These are phyloP conservation scores for Cirrhinus molitorella DNA, from an alignment of 2,797 vertebrate species.

Conservation along the genomic window DNA sequence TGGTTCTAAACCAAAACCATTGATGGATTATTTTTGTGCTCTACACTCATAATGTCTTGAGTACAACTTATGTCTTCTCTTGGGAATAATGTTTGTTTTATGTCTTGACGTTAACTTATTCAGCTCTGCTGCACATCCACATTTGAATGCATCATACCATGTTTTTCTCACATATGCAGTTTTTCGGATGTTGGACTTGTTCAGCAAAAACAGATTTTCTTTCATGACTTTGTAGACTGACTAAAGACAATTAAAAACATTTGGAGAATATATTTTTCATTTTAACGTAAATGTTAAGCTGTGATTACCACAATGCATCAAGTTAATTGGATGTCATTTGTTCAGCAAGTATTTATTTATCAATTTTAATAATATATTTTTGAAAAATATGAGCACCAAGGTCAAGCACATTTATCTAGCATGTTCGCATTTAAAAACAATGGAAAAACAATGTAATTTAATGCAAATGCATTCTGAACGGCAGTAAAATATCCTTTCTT, in stretches of 20 bases:
- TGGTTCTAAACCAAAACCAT: neutral
- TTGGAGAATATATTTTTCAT: neutral
- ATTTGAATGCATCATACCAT: neutral
- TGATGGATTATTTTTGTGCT: neutral
- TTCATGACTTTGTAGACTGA: neutral
- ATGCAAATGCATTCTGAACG: neutral
- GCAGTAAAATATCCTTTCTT: neutral
- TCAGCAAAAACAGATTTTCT: neutral
- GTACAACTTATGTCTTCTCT: neutral
- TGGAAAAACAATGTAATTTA: neutral
- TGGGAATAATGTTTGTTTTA: neutral
- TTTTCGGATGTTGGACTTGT: neutral
- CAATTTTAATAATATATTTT: neutral
- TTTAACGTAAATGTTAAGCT: neutral
- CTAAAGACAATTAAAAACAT: neutral
- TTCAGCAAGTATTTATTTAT: neutral
- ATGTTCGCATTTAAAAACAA: neutral
- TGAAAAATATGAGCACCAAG: neutral
- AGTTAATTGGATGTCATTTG: neutral
- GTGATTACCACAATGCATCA: neutral
- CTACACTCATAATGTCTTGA: neutral
- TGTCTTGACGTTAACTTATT: neutral
- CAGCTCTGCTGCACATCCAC: neutral
- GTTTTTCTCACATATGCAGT: neutral
- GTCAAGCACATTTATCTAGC: neutral